Conservation (phyloP, 2,888 invertebrate genomes). For the Pheosia gnoma region DNA sequence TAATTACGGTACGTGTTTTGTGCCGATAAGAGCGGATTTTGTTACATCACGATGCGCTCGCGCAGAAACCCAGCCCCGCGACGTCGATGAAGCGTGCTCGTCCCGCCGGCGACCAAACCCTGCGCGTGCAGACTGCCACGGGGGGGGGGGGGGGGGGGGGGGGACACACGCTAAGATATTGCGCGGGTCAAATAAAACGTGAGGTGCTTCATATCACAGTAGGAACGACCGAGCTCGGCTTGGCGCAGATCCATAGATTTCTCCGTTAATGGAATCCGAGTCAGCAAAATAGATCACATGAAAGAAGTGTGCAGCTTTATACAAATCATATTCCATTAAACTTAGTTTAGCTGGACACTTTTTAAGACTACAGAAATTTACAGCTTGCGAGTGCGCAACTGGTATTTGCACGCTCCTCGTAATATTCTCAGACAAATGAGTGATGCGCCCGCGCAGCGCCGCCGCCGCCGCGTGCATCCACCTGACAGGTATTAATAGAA, state of each 20-base stretch:
- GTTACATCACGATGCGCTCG: neutral
- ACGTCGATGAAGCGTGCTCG: neutral
- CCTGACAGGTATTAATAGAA: conserved; percentile 52
- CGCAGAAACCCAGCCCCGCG: neutral
- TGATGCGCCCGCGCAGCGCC: conserved; percentile 4
- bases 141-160: too few relatives aligned
- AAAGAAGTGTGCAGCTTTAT: too few relatives aligned
- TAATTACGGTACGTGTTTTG: too few relatives aligned
- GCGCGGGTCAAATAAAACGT: neutral
- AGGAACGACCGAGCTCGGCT: neutral
- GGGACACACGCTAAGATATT: neutral
- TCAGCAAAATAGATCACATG: too few relatives aligned
- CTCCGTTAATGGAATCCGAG: too few relatives aligned
- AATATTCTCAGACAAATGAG: conserved; percentile 1
- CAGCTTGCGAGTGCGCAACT: neutral
- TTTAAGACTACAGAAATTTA: neutral
- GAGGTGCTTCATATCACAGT: neutral
- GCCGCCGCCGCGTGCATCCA: conserved; percentile 15
- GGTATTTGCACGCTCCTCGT: neutral
- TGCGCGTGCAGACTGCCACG: neutral
- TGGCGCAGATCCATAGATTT: too few relatives aligned
- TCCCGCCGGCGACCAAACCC: neutral
- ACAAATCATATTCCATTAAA: too few relatives aligned
- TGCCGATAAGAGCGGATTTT: too few relatives aligned
- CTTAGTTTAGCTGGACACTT: too few relatives aligned